Conservation (phyloP, 2,888 invertebrate species). For the Platycnemis pennipes region DNA sequence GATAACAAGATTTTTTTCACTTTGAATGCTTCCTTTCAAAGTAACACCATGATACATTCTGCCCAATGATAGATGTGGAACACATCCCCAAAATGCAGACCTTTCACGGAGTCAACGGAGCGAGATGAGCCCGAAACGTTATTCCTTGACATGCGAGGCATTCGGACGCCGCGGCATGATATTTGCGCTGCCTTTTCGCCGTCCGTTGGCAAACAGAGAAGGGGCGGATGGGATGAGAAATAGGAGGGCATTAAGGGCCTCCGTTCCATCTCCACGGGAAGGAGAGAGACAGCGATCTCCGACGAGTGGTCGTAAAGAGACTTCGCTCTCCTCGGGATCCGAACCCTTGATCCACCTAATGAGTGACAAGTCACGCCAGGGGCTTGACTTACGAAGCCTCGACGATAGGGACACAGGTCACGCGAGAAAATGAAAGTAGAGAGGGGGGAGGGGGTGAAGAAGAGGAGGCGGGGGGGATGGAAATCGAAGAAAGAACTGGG, state of each 20-base stretch:
- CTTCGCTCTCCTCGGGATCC: background rate
- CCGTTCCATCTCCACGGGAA: background rate
- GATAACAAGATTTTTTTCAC: no score
- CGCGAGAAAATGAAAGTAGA: background rate
- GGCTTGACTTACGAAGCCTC: conserved; percentile 4
- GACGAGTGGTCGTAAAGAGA: background rate
- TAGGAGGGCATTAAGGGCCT: background rate
- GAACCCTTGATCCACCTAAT: background rate
- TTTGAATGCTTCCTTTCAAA: no score
- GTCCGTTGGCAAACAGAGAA: background rate
- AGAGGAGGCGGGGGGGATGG: background rate
- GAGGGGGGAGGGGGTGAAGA: background rate
- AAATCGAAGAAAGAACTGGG: no score
- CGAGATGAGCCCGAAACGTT: background rate
- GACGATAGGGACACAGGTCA: background rate
- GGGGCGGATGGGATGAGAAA: background rate
- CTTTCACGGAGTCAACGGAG: background rate
- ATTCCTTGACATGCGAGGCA: background rate
- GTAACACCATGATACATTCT: no score
- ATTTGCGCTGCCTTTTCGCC: background rate
- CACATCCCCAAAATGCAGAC: no score
- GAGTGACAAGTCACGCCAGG: conserved; percentile 7
- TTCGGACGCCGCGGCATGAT: background rate
- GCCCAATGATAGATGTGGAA: no score
- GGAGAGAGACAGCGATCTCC: background rate